These are phyloP conservation scores for Chiloscyllium plagiosum DNA, from an alignment of 2,113 vertebrate genomes.

Conservation along the genomic window DNA sequence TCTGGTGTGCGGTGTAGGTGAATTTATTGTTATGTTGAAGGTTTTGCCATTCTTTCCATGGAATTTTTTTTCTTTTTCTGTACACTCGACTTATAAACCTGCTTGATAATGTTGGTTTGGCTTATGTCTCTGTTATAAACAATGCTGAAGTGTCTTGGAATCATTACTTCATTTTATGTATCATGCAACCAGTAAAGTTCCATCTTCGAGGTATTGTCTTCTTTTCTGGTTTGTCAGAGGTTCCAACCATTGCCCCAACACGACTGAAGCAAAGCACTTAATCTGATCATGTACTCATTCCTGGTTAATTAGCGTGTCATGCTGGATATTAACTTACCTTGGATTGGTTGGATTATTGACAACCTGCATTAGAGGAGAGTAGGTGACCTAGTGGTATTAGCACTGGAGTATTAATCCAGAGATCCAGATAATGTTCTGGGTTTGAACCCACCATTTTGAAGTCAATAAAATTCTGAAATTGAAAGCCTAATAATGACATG, in stretches of 20 bases:
- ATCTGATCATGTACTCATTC: background rate
- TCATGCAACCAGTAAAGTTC: background rate
- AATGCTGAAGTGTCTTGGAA: background rate
- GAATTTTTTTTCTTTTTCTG: background rate
- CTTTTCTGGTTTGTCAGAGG: background rate
- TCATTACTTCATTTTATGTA: background rate
- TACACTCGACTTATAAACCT: background rate
- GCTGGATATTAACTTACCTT: background rate
- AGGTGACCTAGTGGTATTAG: too few relatives aligned
- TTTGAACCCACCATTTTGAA: too few relatives aligned
- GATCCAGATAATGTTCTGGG: too few relatives aligned
- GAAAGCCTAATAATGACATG: too few relatives aligned
- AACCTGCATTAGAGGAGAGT: background rate
- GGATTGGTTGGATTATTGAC: background rate
- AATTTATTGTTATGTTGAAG: background rate
- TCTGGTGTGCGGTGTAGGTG: background rate
- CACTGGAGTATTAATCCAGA: too few relatives aligned
- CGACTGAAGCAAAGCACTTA: background rate
- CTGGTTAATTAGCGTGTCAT: background rate
- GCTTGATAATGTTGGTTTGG: background rate
- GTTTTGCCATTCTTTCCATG: background rate
- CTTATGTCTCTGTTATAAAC: background rate
- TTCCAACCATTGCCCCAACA: background rate
- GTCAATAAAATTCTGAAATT: too few relatives aligned
- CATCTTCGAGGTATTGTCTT: background rate